Evolutionary conservation across 2,888 invertebrate species (phyloP), one percentile per base, ranked within the genome.

Genomic region (Sarcophaga carnaria): DNA sequence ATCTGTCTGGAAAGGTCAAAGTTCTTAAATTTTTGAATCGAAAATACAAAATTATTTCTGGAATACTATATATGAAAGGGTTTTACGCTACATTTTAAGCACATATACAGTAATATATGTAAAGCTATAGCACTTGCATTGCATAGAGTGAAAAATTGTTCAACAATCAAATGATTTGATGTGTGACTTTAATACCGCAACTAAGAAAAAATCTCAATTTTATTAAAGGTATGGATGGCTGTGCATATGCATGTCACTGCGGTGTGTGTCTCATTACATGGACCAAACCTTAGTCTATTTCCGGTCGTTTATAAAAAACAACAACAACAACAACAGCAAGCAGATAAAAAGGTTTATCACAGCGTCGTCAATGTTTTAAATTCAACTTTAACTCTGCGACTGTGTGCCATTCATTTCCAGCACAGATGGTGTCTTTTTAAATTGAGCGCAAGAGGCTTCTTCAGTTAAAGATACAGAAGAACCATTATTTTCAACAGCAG

Each of bases 281-380:
- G 81, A 87, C 89, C 89, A 87, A 88, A 79, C 88, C 89, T 81
- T 88, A 74, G 86, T 88, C 74, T 83, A 88, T 85, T 88, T 88
- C 89, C 89, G 89, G 89, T 86, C 87, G 88, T 85, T 84, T 83
- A 80, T 76, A 72, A 70, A 76, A 47, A 71, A 70, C 20, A 12
- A 49, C 47, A 49, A 80, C 47, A 49, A 80, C 6, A 64, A 66
- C 47, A 37, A 22, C 37, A 47, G 54, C 66, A 66, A 49, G n/a
- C 59, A 49, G 25, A 75, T 20, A 49, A 64, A 59, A 71, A 60
- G 54, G 54, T 66, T 79, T 78, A 71, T 78, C 54, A 37, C 59
- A 59, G 59, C 64, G 25, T 77, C 64, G 74, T 78, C 69, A 80
- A 75, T 78, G 70, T 69, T 80, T 80, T 64, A 80, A 77, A 77